Percentiles rank a stretch among this genome's conserved stretches.
phyloP scores from a whole-genome alignment of 2,888 invertebrate genomes.

The Augiades crinisus region DNA sequence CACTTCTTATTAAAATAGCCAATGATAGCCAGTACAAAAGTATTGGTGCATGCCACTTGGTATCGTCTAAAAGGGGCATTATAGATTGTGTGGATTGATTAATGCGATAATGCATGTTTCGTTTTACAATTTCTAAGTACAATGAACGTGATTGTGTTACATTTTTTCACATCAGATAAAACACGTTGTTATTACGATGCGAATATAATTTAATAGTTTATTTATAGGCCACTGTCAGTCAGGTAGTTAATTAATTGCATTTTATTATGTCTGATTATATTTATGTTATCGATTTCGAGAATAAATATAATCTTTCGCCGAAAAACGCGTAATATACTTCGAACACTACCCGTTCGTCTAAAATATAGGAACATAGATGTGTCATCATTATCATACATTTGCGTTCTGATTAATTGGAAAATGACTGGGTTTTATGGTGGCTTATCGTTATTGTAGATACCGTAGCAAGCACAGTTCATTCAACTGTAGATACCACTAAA shows the following conservation, averaged over 20 bases:
- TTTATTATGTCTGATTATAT: background rate
- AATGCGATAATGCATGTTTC: constrained; percentile 39
- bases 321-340: no score
- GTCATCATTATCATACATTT: no score
- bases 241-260: background rate
- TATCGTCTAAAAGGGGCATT: no score
- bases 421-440: no score
- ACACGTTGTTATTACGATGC: constrained; percentile 39
- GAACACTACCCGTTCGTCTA: no score
- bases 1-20: no score
- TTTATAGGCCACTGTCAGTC: no score
- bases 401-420: no score
- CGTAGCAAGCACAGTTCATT: constrained; percentile 45
- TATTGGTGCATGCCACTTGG: background rate
- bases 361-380: no score
- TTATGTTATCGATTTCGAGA: no score
- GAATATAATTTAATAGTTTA: background rate
- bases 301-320: no score
- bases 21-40: no score
- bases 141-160: constrained; percentile 39
- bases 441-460: constrained; percentile 39
- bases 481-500: constrained; percentile 58
- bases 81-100: background rate
- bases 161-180: constrained; percentile 41
- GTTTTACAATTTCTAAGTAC: background rate